Conservation (phyloP, 2,888 invertebrate genomes). For the Macropis europaea region DNA sequence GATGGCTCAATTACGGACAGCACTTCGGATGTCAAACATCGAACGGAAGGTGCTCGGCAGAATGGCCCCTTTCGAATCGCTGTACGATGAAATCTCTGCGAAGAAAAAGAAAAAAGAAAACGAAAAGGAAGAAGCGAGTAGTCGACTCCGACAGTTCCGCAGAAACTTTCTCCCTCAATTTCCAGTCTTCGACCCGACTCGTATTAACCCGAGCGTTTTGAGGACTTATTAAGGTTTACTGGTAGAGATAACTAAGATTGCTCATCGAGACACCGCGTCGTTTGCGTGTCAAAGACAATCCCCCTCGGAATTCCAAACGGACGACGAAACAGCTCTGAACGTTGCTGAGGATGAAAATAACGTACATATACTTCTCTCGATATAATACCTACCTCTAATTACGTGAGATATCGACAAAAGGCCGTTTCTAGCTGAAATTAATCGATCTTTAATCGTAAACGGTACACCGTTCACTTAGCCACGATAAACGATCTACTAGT, state of each 20-base stretch:
- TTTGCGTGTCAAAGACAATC: slow-evolving; percentile 64
- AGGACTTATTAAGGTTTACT: slow-evolving; percentile 51
- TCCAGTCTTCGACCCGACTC: slow-evolving; percentile 36
- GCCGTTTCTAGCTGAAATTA: slow-evolving; percentile 29
- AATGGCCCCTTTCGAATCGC: slow-evolving; percentile 25
- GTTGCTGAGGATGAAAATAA: slow-evolving; percentile 19
- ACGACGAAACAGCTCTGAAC: slow-evolving; percentile 23
- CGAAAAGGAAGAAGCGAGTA: neutral
- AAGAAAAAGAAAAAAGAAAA: neutral
- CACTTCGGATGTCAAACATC: slow-evolving; percentile 7
- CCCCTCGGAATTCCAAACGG: slow-evolving; percentile 48
- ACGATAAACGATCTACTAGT: slow-evolving; percentile 30
- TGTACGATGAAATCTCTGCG: neutral
- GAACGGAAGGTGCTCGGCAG: slow-evolving; percentile 11
- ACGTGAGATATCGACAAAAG: slow-evolving; percentile 32
- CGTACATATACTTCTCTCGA: slow-evolving; percentile 55
- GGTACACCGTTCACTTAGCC: slow-evolving; percentile 19
- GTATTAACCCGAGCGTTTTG: slow-evolving; percentile 41
- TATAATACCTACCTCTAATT: slow-evolving; percentile 55
- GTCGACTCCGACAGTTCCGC: neutral
- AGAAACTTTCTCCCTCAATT: slow-evolving; percentile 36
- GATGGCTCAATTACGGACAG: slow-evolving; percentile 10
- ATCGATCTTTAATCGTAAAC: slow-evolving; percentile 27
- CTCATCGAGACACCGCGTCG: slow-evolving; percentile 59
- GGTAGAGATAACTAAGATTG: slow-evolving; percentile 62